Evolutionary conservation across 2,113 vertebrate species (phyloP).

Genomic region (Apodemus sylvaticus): DNA sequence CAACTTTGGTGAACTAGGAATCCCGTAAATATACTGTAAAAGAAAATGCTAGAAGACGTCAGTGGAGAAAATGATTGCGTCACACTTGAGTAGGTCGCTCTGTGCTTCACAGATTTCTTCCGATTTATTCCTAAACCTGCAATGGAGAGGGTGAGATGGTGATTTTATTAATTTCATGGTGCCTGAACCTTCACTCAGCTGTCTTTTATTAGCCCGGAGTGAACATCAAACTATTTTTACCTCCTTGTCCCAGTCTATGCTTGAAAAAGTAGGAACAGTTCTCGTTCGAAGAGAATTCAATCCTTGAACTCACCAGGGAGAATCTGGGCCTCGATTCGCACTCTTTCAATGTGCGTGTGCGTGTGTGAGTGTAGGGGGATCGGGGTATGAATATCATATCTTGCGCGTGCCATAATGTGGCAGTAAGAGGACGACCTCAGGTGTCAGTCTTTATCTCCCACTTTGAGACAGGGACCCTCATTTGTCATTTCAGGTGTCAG

Average conservation of each 20-base stretch:
- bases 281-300: background rate
- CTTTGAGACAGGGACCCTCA: background rate
- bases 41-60: conserved; percentile 4
- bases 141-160: background rate
- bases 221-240: conserved; percentile 28
- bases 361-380: background rate
- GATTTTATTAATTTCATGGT: conserved; percentile 64
- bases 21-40: background rate
- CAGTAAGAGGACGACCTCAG: background rate
- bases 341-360: background rate
- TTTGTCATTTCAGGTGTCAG: background rate
- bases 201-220: conserved; percentile 49
- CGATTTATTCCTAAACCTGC: background rate
- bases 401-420: background rate
- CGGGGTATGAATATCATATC: background rate
- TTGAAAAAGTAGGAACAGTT: conserved; percentile 21
- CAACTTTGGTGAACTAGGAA: conserved; percentile 11
- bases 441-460: no score
- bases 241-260: background rate
- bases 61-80: conserved; percentile 51
- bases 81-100: conserved; percentile 2
- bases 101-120: background rate
- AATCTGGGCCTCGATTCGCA: background rate
- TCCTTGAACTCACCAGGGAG: background rate
- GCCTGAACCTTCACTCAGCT: conserved; percentile 39